Percentiles rank a stretch among this genome's conserved stretches.
These are phyloP conservation scores for Rhorus exstirpatorius DNA, from an alignment of 2,888 invertebrate species.

Conservation along the genomic window DNA sequence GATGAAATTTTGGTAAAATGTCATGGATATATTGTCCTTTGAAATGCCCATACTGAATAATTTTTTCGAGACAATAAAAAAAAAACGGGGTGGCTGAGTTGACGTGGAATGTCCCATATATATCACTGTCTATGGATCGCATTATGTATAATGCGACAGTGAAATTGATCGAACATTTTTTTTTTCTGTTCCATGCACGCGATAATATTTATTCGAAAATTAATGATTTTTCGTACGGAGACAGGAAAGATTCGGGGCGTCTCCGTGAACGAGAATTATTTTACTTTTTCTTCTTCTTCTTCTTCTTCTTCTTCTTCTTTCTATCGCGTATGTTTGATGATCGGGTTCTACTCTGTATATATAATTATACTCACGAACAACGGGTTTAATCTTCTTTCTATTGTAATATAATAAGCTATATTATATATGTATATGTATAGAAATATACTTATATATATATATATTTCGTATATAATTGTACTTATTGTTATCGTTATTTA, in stretches of 20 bases:
- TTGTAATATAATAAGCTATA: slow-evolving; percentile 85
- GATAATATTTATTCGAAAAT: slow-evolving; percentile 12
- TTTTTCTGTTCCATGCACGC: background rate
- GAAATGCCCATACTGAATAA: too few species aligned
- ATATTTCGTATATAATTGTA: slow-evolving; percentile 78
- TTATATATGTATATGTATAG: slow-evolving; percentile 65
- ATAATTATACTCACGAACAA: slow-evolving; percentile 60
- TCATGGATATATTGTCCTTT: too few species aligned
- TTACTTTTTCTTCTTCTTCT: background rate
- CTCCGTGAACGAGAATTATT: background rate
- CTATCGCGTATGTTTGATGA: slow-evolving; percentile 9
- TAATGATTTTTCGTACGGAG: slow-evolving; percentile 9
- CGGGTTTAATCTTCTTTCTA: slow-evolving; percentile 60
- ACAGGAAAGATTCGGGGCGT: slow-evolving; percentile 13
- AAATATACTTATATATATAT: slow-evolving; percentile 49
- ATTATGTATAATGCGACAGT: background rate
- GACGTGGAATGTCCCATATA: too few species aligned
- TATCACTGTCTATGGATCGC: too few species aligned
- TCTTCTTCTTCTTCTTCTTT: background rate
- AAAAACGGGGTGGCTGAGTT: too few species aligned
- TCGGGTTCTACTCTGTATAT: slow-evolving; percentile 57
- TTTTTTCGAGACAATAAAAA: too few species aligned
- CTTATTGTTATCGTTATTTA: slow-evolving; percentile 84
- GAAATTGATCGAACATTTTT: too few species aligned
- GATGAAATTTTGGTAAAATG: too few species aligned